Conservation (phyloP, 1,140 invertebrate genomes). For the Alviniconcha marisindica region DNA sequence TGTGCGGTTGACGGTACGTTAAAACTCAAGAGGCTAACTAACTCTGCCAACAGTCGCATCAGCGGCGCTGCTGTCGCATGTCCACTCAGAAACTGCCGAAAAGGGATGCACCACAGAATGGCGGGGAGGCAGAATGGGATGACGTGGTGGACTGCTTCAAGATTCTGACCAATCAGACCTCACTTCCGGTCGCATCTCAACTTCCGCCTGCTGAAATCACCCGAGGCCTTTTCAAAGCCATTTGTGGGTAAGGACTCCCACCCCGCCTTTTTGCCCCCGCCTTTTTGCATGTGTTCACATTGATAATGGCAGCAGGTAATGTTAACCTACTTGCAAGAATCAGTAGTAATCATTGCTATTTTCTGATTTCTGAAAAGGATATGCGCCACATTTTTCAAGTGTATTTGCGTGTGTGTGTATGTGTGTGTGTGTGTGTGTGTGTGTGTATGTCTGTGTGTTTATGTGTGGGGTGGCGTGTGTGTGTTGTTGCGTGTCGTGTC, state of each 20-base stretch:
- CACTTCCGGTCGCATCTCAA: background rate
- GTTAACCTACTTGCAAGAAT: too few species aligned
- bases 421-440: slow-evolving; percentile 5
- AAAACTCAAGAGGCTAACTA: too few species aligned
- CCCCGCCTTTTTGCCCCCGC: background rate
- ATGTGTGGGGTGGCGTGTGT: background rate
- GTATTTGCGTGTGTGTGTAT: background rate
- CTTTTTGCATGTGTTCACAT: too few species aligned
- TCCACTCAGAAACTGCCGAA: background rate
- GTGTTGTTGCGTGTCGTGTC: too few species aligned
- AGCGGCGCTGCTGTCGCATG: background rate
- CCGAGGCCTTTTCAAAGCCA: slow-evolving; percentile 18
- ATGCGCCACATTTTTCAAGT: background rate
- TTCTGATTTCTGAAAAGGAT: background rate
- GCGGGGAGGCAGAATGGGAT: background rate
- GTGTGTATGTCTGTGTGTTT: background rate
- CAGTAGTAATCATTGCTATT: too few species aligned
- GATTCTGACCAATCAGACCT: slow-evolving; percentile 31
- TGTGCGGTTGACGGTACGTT: background rate
- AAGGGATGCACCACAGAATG: background rate
- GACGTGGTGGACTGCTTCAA: slow-evolving; percentile 20
- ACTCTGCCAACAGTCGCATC: background rate
- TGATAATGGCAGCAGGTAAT: too few species aligned
- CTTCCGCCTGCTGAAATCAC: slow-evolving; percentile 19
- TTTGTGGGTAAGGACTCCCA: slow-evolving; percentile 11